Conservation (phyloP, 2,888 invertebrate genomes). For the Cancer borealis region DNA sequence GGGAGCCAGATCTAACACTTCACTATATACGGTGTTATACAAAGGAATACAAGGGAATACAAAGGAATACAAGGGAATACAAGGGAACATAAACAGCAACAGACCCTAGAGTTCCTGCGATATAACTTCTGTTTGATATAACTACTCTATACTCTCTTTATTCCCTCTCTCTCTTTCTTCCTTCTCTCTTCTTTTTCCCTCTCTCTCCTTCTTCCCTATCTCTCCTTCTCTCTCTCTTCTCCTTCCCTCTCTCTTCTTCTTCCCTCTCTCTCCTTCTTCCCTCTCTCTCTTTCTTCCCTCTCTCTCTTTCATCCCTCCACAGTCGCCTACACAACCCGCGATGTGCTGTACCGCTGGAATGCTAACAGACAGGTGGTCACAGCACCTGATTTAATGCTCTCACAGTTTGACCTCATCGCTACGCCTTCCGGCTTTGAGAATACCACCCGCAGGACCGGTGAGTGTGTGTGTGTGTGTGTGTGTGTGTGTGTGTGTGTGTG, state of each 20-base stretch:
- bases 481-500: slow-evolving; percentile 54
- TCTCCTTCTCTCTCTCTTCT: slow-evolving; percentile 49
- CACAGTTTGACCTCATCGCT: slow-evolving; percentile 90
- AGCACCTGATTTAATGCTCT: slow-evolving; percentile 90
- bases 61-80: background rate
- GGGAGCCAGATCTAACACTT: too few relatives aligned
- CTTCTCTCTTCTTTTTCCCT: background rate
- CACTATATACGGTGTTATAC: too few relatives aligned
- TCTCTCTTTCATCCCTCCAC: background rate
- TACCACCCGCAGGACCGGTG: slow-evolving; percentile 71
- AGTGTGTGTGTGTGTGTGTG: slow-evolving; percentile 46
- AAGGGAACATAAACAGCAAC: background rate
- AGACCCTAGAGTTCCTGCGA: background rate
- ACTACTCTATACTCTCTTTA: background rate
- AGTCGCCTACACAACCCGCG: slow-evolving; percentile 81
- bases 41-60: too few relatives aligned
- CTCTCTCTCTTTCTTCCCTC: background rate
- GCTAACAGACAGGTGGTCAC: slow-evolving; percentile 86
- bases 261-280: slow-evolving; percentile 37
- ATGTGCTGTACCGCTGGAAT: slow-evolving; percentile 89
- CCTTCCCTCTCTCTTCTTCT: slow-evolving; percentile 37
- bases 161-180: slow-evolving; percentile 6
- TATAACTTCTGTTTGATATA: background rate
- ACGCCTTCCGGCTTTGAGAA: slow-evolving; percentile 81
- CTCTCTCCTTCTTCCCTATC: slow-evolving; percentile 25